phyloP scores from a whole-genome alignment of 1,140 invertebrate genomes.

The Zaprionus lachaisei region DNA sequence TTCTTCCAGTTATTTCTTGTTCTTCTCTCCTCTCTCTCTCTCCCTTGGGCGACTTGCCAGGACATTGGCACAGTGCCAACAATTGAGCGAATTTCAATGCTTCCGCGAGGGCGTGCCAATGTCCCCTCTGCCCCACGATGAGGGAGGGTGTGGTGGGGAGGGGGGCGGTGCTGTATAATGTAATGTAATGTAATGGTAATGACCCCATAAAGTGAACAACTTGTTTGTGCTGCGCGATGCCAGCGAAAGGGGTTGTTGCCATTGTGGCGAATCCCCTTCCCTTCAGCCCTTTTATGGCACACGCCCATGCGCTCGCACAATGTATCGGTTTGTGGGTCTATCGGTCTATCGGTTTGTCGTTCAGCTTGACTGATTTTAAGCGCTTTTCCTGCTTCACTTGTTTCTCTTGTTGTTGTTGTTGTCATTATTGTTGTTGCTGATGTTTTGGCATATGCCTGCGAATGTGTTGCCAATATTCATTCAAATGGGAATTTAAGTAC shows the following conservation, averaged over 20 bases:
- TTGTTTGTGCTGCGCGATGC: constrained; percentile 67
- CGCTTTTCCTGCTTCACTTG: constrained; percentile 20
- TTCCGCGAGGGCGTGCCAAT: constrained; percentile 40
- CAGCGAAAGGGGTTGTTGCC: constrained; percentile 67
- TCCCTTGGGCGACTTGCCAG: constrained; percentile 18
- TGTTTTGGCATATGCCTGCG: constrained; percentile 8
- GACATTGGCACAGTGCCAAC: constrained; percentile 70
- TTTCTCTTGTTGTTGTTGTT: not conserved
- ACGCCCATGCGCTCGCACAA: constrained; percentile 34
- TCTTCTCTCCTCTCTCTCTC: constrained; percentile 1
- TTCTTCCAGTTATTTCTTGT: not conserved
- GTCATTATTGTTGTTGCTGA: not conserved
- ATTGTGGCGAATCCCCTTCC: constrained; percentile 52
- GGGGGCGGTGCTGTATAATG: not conserved
- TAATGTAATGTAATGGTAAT: constrained; percentile 78
- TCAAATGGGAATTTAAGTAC: constrained; percentile 15
- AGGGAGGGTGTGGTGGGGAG: no score
- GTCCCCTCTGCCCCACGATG: not conserved
- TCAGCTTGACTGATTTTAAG: constrained; percentile 43
- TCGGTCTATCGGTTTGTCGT: constrained; percentile 48
- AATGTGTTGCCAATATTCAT: constrained; percentile 18
- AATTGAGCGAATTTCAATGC: constrained; percentile 82
- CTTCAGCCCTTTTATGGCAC: constrained; percentile 14
- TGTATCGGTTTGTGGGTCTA: constrained; percentile 49
- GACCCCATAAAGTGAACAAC: constrained; percentile 82